Conservation (phyloP, 2,113 vertebrate species). For the Apistogramma diplotaenia region DNA sequence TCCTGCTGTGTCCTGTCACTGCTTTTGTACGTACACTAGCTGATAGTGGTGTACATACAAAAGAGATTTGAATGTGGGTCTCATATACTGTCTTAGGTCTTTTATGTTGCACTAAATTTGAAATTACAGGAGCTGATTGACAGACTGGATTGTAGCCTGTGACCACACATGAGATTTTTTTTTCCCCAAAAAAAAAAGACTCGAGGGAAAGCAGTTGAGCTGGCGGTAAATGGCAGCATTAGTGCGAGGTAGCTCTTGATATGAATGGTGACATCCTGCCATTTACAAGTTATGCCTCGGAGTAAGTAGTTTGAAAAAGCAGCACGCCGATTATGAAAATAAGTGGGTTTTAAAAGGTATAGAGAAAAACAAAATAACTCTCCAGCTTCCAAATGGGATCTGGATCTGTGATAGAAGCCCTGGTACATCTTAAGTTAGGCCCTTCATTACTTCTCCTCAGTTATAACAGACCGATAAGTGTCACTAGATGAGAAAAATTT, state of each 20-base stretch:
- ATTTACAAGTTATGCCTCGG: neutral
- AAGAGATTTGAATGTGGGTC: neutral
- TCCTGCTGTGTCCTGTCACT: neutral
- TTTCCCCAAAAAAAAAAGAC: neutral
- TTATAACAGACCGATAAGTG: slow-evolving; percentile 29
- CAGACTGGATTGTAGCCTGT: neutral
- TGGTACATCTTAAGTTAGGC: neutral
- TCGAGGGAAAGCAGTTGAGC: neutral
- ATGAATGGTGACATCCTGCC: slow-evolving; percentile 4
- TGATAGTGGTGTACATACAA: neutral
- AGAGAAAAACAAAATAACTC: neutral
- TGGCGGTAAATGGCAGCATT: neutral
- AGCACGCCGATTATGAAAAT: neutral
- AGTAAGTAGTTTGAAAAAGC: neutral
- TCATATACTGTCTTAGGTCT: neutral
- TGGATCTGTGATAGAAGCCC: neutral
- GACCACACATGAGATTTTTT: slow-evolving; percentile 13
- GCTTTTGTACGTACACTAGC: neutral
- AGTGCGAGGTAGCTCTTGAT: neutral
- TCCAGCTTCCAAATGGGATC: neutral
- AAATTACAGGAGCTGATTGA: neutral
- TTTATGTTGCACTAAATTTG: neutral
- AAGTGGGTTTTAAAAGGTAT: neutral
- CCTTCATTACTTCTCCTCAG: neutral
- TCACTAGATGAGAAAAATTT: slow-evolving; percentile 36